phyloP scores from a whole-genome alignment of 1,140 invertebrate genomes.

The Ridgeia piscesae region DNA sequence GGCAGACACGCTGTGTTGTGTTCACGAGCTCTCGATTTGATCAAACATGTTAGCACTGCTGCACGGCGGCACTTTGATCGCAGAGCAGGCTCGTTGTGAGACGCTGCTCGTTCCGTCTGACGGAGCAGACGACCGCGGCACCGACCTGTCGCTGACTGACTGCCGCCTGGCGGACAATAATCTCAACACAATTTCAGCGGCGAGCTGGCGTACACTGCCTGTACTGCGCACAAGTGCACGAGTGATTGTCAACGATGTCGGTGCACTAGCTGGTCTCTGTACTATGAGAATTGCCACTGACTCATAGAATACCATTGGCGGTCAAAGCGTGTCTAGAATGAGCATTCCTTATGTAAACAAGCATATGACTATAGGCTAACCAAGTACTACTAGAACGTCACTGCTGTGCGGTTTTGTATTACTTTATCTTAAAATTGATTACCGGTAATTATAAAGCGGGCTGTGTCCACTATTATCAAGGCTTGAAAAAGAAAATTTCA shows the following conservation, averaged over 20 bases:
- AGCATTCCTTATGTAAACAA: too few species aligned
- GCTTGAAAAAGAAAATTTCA: too few species aligned
- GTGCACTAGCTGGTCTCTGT: not conserved
- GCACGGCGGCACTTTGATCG: not conserved
- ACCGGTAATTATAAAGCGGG: too few species aligned
- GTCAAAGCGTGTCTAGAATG: not conserved
- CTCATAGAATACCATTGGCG: not conserved
- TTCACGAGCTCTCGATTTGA: not conserved
- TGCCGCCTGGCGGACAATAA: not conserved
- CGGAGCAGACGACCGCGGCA: not conserved
- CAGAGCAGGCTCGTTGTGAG: not conserved
- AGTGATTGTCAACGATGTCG: not conserved
- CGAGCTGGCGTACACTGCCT: not conserved
- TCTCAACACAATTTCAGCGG: not conserved
- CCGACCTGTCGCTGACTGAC: not conserved
- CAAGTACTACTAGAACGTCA: too few species aligned
- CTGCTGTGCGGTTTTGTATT: too few species aligned
- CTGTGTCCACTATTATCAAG: too few species aligned
- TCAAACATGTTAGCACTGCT: not conserved
- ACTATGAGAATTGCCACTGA: not conserved
- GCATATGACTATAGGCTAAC: too few species aligned
- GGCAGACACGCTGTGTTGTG: not conserved
- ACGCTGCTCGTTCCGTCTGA: not conserved
- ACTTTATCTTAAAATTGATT: too few species aligned
- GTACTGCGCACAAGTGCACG: not conserved